Evolutionary conservation across 2,888 invertebrate species (phyloP).

Genomic region (Rotaria magnacalcarata): DNA sequence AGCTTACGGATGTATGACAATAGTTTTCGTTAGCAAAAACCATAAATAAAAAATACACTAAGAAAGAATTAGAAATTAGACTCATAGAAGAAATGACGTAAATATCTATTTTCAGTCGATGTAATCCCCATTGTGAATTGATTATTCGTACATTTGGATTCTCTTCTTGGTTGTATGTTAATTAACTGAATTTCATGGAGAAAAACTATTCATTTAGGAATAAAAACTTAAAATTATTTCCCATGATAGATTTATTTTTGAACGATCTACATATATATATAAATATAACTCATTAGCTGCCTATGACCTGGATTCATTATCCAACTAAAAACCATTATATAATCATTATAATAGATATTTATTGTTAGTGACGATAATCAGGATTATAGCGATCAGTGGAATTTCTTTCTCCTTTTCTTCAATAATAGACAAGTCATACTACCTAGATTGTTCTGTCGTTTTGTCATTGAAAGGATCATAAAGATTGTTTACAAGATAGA

Average conservation of each 20-base stretch:
- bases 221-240: background rate
- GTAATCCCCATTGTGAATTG: background rate
- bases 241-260: background rate
- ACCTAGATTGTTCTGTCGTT: background rate
- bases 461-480: background rate
- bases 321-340: background rate
- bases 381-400: background rate
- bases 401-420: background rate
- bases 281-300: background rate
- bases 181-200: too few species aligned
- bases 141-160: background rate
- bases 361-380: background rate
- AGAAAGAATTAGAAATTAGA: too few species aligned
- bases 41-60: too few species aligned
- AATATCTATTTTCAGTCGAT: background rate
- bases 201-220: background rate
- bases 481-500: background rate
- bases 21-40: too few species aligned
- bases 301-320: background rate
- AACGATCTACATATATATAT: too few species aligned
- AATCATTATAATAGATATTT: too few species aligned
- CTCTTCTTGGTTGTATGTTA: background rate
- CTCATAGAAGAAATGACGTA: background rate
- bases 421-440: background rate
- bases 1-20: too few species aligned